These are phyloP conservation scores for Sterrhoptilus dennistouni DNA, from an alignment of 2,113 vertebrate genomes.

Conservation along the genomic window DNA sequence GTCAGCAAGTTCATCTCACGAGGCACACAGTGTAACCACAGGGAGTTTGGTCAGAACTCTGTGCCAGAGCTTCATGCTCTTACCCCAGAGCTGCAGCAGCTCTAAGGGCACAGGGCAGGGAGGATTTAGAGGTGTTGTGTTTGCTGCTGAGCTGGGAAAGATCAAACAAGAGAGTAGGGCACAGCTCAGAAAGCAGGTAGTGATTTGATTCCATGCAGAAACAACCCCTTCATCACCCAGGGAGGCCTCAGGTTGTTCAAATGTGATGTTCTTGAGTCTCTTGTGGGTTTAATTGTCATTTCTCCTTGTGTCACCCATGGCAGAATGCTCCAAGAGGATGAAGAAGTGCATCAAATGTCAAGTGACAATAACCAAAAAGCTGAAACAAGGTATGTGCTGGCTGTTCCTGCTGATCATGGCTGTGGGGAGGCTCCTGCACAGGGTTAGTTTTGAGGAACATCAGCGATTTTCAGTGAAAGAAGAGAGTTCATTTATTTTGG, in stretches of 20 bases:
- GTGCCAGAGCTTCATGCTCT: neutral
- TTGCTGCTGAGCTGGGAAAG: neutral
- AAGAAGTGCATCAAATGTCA: conserved; percentile 99
- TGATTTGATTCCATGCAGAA: neutral
- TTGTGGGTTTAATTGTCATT: neutral
- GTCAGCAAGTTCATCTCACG: neutral
- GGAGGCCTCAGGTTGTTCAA: neutral
- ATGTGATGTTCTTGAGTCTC: neutral
- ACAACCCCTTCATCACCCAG: neutral
- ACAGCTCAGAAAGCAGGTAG: neutral
- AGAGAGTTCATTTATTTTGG: neutral
- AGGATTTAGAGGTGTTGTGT: neutral
- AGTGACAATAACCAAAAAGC: conserved; percentile 92
- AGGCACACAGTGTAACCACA: neutral
- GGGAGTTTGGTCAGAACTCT: neutral
- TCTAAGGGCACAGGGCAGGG: neutral
- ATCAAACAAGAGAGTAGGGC: neutral
- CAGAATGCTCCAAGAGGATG: conserved; percentile 96
- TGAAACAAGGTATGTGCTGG: conserved; percentile 86
- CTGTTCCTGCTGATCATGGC: neutral
- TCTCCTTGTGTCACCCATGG: neutral
- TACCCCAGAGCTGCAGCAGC: neutral
- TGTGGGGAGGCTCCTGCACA: neutral
- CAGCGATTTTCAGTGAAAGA: neutral
- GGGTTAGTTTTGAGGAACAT: neutral